Base-by-base conservation (phyloP, 2,888 invertebrate genomes). In the Trachelus tabidus region DNA sequence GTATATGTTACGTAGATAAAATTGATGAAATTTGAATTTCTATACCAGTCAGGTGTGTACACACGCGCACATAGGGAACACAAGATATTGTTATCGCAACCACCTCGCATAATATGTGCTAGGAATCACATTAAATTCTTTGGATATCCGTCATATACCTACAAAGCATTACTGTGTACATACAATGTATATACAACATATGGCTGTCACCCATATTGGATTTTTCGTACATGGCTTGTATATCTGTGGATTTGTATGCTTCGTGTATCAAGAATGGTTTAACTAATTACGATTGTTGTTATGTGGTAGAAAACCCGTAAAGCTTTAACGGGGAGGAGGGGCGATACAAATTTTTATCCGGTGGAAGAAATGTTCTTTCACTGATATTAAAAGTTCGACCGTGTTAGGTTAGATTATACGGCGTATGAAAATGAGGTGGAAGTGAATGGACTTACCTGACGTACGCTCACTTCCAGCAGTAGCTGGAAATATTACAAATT, bases 401-500 rank as follows among this genome's bases (percentile, higher is more conserved):
- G 1, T 40, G 40, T 40, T 40, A 23, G 15, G 40, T 40, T 15
- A 40, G 0, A 4, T 23, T 56, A 23, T 2, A 23, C 23, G 23
- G 56, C 56, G 23, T 23, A 56, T 56, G 56, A 56, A 23, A 56
- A 9, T 56, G 56, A 56, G 23, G 56, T 56, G 56, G 74, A 34
- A 34, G 35, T 34, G 74, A 12, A 33, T 74, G 31, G 37, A 34
- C 79, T 79, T 73, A 79, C 79, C 79, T 76, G 76, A 35, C 79
- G 77, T 40, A 79, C 76, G 73, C 31, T 76, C 37, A 77, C 74
- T 69, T 73, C 77, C 75, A 77, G 81, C 73, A 80, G 73, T 56
- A 84, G 73, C 84, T 84, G 79, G 80, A 83, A 83, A 84, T 80
- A 80, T 79, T 79, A 81, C 79, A 78, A 79, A 81, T 77, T 71